These are phyloP conservation scores for Kradibia gibbosae DNA, from an alignment of 1,140 invertebrate genomes.

Conservation along the genomic window DNA sequence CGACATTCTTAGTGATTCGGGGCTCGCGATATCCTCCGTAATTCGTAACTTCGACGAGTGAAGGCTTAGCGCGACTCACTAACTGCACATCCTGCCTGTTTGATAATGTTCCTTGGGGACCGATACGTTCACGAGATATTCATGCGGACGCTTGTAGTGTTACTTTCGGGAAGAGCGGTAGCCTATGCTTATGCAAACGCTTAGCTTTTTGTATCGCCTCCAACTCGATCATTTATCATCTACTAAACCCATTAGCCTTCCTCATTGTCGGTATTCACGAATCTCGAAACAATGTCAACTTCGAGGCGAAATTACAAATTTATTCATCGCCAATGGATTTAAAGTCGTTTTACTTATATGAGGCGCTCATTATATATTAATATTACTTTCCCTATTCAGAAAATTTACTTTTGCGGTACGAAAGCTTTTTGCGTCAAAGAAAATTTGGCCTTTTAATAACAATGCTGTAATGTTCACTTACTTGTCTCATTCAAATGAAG, in stretches of 20 bases:
- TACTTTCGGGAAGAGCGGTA: not conserved
- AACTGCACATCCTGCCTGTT: not conserved
- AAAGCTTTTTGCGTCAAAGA: not conserved
- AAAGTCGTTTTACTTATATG: not conserved
- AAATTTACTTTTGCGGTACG: not conserved
- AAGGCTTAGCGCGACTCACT: too few relatives aligned
- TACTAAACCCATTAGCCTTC: not conserved
- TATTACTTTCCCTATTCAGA: not conserved
- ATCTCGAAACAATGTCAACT: not conserved
- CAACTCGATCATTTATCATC: not conserved
- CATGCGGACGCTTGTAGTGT: not conserved
- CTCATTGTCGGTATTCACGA: too few relatives aligned
- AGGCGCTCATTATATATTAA: not conserved
- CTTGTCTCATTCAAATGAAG: not conserved
- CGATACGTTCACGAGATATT: not conserved
- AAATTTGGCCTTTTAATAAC: not conserved
- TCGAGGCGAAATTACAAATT: slow-evolving; percentile 1
- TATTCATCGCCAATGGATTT: not conserved
- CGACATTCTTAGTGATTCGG: too few relatives aligned
- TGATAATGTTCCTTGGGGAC: not conserved
- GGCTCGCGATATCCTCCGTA: too few relatives aligned
- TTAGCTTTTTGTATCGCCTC: not conserved
- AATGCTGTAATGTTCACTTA: not conserved
- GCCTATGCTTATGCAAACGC: not conserved
- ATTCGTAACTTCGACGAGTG: too few relatives aligned